Conservation (phyloP, 2,113 vertebrate species). For the human region DNA sequence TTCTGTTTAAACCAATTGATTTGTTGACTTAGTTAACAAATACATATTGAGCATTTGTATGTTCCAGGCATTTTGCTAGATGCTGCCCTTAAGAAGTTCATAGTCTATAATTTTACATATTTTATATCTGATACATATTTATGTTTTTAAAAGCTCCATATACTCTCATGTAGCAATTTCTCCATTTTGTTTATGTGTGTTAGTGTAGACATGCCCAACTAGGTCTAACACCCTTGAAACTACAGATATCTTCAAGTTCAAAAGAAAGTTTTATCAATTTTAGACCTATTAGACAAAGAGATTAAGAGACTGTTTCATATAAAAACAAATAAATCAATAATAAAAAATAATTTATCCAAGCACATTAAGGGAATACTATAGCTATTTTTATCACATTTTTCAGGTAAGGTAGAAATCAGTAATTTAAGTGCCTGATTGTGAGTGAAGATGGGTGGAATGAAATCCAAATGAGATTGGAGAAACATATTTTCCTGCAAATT, state of each 20-base stretch:
- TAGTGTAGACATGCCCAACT: background rate
- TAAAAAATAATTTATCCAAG: background rate
- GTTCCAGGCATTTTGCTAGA: background rate
- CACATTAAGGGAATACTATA: background rate
- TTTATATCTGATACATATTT: background rate
- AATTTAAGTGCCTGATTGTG: background rate
- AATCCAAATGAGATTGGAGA: background rate
- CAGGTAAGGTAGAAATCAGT: background rate
- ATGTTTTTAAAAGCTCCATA: background rate
- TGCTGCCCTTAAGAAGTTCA: background rate
- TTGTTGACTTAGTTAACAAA: background rate
- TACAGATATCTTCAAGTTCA: background rate
- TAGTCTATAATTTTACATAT: background rate
- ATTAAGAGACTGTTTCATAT: background rate
- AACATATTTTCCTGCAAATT: background rate
- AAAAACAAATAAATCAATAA: background rate
- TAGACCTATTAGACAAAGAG: background rate
- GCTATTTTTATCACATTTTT: constrained; percentile 9
- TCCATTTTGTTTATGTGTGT: background rate
- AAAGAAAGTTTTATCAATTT: background rate
- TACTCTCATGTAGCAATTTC: background rate
- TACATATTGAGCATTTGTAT: background rate
- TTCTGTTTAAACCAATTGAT: background rate
- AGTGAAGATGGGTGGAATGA: constrained; percentile 16
- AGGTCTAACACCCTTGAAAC: background rate